phyloP scores from a whole-genome alignment of 2,888 invertebrate genomes.

The Dexiosoma caninum region DNA sequence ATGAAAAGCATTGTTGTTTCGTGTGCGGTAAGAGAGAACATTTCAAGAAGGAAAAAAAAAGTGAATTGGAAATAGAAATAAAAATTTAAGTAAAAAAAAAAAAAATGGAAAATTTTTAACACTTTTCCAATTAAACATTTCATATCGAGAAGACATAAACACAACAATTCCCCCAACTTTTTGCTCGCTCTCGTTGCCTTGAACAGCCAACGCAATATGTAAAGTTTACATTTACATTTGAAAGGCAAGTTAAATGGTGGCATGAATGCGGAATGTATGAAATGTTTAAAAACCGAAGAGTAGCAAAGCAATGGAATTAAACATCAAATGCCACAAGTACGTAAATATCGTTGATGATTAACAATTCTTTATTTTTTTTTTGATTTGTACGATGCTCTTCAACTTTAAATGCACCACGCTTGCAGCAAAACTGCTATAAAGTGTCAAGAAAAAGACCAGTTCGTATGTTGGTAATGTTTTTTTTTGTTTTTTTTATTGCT shows the following conservation, averaged over 20 bases:
- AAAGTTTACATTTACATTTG: conserved; percentile 35
- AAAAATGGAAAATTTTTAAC: conserved; percentile 56
- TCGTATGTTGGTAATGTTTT: conserved; percentile 2
- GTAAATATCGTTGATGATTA: conserved; percentile 50
- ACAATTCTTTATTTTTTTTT: conserved; percentile 24
- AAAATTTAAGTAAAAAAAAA: conserved; percentile 41
- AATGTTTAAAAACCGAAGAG: conserved; percentile 1
- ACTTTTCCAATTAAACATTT: conserved; percentile 61
- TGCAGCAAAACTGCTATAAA: conserved; percentile 43
- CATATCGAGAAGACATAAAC: conserved; percentile 40
- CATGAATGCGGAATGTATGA: not conserved
- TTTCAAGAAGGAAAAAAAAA: conserved; percentile 6
- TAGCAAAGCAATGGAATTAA: conserved; percentile 30
- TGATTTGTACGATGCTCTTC: conserved; percentile 13
- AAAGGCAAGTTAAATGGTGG: conserved; percentile 3
- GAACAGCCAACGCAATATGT: conserved; percentile 59
- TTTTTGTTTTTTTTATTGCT: conserved; percentile 23
- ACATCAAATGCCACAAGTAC: conserved; percentile 52
- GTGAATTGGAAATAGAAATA: conserved; percentile 24
- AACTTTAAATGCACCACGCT: conserved; percentile 51
- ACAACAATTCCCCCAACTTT: not conserved
- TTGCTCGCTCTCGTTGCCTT: not conserved
- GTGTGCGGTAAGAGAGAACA: conserved; percentile 45
- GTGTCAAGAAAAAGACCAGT: conserved; percentile 63
- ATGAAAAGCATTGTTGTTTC: conserved; percentile 20